Evolutionary conservation across 2,113 vertebrate genomes (phyloP).

Genomic region (Calonectris borealis): DNA sequence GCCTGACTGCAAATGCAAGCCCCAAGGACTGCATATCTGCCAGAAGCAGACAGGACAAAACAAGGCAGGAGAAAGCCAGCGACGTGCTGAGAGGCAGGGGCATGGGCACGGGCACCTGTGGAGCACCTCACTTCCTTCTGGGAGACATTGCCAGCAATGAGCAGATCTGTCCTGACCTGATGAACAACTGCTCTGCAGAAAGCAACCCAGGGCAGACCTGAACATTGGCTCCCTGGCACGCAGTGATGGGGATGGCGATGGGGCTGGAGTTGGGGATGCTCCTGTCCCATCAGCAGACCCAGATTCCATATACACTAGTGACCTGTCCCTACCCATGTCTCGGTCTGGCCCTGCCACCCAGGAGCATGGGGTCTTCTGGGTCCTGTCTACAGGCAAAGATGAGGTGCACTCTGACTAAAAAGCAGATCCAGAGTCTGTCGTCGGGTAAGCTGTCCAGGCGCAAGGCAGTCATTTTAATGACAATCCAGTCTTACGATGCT

Average conservation of each 20-base stretch:
- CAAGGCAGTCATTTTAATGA: neutral
- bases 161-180: neutral
- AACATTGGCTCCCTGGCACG: neutral
- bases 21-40: neutral
- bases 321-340: neutral
- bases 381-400: neutral
- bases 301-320: accelerated
- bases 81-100: neutral
- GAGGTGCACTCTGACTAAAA: neutral
- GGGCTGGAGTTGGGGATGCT: neutral
- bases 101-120: accelerated
- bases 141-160: neutral
- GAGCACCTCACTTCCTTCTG: neutral
- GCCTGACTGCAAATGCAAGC: neutral
- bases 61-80: neutral
- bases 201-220: neutral
- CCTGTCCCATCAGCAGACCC: neutral
- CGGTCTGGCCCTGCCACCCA: neutral
- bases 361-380: neutral
- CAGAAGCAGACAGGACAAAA: neutral
- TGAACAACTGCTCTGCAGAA: neutral
- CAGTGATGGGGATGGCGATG: neutral
- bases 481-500: neutral
- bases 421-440: neutral
- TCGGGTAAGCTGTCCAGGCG: neutral